Percentiles rank a stretch among this genome's conserved stretches.
These are phyloP conservation scores for Apis dorsata DNA, from an alignment of 1,140 invertebrate genomes.

Conservation along the genomic window DNA sequence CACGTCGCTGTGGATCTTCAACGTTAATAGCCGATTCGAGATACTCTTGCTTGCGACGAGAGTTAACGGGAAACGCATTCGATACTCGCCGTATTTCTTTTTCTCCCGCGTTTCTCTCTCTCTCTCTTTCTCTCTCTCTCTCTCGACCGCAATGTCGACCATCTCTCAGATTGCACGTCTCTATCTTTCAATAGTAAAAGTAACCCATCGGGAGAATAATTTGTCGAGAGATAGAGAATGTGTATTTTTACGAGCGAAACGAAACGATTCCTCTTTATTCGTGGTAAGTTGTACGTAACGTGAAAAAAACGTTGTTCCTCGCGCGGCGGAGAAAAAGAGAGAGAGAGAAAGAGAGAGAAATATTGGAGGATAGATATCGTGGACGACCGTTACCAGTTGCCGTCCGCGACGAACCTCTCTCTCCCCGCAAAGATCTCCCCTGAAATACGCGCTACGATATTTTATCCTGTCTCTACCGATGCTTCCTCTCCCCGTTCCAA, in stretches of 20 bases:
- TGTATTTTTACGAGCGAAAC: conserved; percentile 16
- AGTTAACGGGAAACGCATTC: conserved; percentile 41
- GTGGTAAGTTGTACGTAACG: too few relatives aligned
- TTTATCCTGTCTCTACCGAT: conserved; percentile 41
- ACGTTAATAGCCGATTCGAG: conserved; percentile 56
- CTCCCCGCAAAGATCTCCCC: conserved; percentile 1
- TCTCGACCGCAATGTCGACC: not conserved
- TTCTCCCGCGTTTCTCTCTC: too few relatives aligned
- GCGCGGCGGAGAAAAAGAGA: too few relatives aligned
- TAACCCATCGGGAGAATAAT: conserved; percentile 49
- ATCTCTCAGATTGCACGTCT: conserved; percentile 44
- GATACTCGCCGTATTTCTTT: not conserved
- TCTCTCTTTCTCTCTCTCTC: too few relatives aligned
- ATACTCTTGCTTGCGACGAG: conserved; percentile 19
- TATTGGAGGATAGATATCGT: too few relatives aligned
- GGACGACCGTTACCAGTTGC: conserved; percentile 10
- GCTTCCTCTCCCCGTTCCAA: not conserved
- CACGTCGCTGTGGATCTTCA: conserved; percentile 35
- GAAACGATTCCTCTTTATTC: too few relatives aligned
- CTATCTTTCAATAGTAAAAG: conserved; percentile 33
- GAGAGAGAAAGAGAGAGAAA: too few relatives aligned
- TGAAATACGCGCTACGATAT: conserved; percentile 56
- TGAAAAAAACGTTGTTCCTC: too few relatives aligned
- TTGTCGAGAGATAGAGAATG: conserved; percentile 47
- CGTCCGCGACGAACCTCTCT: not conserved